Conservation (phyloP, 2,888 invertebrate genomes). For the Minunthozetes semirufus region DNA sequence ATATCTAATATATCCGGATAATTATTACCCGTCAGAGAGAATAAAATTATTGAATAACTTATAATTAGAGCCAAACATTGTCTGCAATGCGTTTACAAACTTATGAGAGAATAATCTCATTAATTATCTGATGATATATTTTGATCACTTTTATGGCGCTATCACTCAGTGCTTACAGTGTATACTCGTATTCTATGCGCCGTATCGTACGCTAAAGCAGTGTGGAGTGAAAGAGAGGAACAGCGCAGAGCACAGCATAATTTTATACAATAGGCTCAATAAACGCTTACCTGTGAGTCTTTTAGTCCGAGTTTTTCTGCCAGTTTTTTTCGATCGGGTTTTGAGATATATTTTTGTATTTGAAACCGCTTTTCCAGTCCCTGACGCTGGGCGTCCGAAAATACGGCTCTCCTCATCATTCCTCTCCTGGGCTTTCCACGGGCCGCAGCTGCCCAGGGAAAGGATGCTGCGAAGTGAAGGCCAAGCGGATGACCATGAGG, state of each 20-base stretch:
- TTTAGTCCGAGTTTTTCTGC: constrained; percentile 92
- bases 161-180: neutral
- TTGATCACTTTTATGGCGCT: constrained; percentile 21
- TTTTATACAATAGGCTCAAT: neutral
- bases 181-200: neutral
- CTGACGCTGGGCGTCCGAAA: constrained; percentile 89
- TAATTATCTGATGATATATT: constrained; percentile 28
- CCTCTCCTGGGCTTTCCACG: constrained; percentile 87
- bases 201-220: neutral
- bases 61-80: constrained; percentile 26
- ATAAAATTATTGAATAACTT: constrained; percentile 24
- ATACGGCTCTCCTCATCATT: constrained; percentile 95
- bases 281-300: constrained; percentile 78
- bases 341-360: constrained; percentile 96
- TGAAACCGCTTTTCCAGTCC: constrained; percentile 93
- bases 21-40: constrained; percentile 14
- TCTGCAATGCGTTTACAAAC: neutral
- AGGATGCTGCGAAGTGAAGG: constrained; percentile 40
- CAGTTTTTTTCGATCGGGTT: constrained; percentile 92
- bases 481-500: constrained; percentile 10
- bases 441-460: constrained; percentile 85
- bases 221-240: neutral
- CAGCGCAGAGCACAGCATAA: neutral
- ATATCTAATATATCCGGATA: constrained; percentile 3
- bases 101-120: constrained; percentile 5